phyloP scores from a whole-genome alignment of 2,888 invertebrate genomes.

The Aspidiotus rigidus region DNA sequence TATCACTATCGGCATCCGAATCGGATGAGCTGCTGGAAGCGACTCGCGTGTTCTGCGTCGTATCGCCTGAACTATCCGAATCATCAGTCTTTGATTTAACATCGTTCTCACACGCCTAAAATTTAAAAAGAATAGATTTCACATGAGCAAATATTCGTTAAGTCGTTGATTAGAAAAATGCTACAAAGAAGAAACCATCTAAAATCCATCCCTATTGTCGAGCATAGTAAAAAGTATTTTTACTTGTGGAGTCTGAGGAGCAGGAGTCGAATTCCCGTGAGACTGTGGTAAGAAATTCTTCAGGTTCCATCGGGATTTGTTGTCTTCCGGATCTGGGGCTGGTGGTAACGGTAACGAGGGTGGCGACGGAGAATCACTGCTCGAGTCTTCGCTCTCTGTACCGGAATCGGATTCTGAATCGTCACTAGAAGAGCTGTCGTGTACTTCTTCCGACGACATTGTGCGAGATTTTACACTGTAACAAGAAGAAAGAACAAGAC shows the following conservation, averaged over 20 bases:
- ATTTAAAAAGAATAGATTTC: neutral
- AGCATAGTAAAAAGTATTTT: neutral
- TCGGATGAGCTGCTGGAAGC: conserved; percentile 26
- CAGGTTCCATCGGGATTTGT: conserved; percentile 38
- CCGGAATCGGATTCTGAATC: conserved; percentile 28
- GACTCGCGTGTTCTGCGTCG: conserved; percentile 6
- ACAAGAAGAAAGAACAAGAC: too few species aligned
- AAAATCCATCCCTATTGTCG: too few species aligned
- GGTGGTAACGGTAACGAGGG: conserved; percentile 15
- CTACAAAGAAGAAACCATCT: too few species aligned
- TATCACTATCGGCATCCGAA: conserved; percentile 22
- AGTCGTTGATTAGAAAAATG: too few species aligned
- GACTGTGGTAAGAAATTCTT: conserved; percentile 37
- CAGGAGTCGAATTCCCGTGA: conserved; percentile 13
- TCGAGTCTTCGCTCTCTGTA: conserved; percentile 32
- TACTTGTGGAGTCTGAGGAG: conserved; percentile 9
- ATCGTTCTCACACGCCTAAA: conserved; percentile 12
- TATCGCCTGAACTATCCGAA: conserved; percentile 27
- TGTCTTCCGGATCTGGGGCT: conserved; percentile 17
- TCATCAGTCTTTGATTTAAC: conserved; percentile 29
- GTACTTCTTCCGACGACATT: conserved; percentile 5
- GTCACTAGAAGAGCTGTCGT: conserved; percentile 22
- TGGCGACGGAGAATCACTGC: conserved; percentile 30
- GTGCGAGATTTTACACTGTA: too few species aligned
- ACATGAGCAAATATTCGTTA: neutral